Base-by-base conservation (phyloP, 2,888 invertebrate species). In the Nephrocerus scutellatus region DNA sequence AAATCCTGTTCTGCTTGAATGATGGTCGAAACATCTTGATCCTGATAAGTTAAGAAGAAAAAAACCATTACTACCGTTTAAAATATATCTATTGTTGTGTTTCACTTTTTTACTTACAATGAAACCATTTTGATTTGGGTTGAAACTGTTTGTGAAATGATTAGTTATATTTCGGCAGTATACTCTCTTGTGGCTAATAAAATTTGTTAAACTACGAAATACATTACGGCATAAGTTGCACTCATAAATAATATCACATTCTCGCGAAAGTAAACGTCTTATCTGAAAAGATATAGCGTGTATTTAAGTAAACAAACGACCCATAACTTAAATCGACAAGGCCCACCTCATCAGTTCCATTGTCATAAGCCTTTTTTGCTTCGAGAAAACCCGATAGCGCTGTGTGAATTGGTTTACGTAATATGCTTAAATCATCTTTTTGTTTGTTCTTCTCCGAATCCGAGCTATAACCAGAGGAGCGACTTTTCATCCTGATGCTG, bases 241-340 rank as follows among this genome's bases (percentile, higher is more conserved):
- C 67, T 93, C 93, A 67, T 87, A 85, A 54, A 93, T 75, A 41
- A 91, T 68, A 63, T 88, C 86, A 74, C 91, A 91, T 71, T 93
- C 92, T 57, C 82, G 77, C 21, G 80, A 71, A 22, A 93, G 71
- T 36, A 89, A 71, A 51, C 77, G 74, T 51, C 80, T 78, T 16
- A 87, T 76, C 84, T 87, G 68, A 53, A 76, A 71, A 22, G 10
- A 32, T 12, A 31, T 32, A 29, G 24, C 19, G 14, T 28, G 34
- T 2, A 30, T 19, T 12, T 9, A 32, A 30, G 30, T 32, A 25
- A 29, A 39, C 20, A 30, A 25, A 24, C 8, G 41, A 14, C 30
- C 19, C 23, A 14, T 36, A 9, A 32, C 8, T 21, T 14, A 26
- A 8, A 34, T 18, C 22, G 21, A 6, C 23, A 34, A 15, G 21